phyloP scores from a whole-genome alignment of 2,888 invertebrate species.

The Quadroppia sp. region DNA sequence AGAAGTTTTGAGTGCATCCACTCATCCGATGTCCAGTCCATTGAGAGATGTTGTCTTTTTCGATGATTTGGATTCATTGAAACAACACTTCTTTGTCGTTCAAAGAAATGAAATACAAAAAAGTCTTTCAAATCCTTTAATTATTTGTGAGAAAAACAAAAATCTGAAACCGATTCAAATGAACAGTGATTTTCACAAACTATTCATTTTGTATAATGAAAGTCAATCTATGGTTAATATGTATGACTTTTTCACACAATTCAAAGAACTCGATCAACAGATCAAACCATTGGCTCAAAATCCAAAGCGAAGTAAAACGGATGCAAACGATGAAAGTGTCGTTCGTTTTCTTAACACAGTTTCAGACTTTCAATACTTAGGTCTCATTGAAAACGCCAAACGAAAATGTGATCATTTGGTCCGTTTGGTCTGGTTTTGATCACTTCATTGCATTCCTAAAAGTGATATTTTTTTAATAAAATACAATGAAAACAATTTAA shows the following conservation, averaged over 20 bases:
- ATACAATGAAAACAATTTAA: no score
- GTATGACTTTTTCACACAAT: conserved; percentile 2
- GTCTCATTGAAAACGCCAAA: conserved; percentile 28
- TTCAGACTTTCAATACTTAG: conserved; percentile 41
- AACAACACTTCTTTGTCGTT: neutral
- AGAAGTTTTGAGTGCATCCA: neutral
- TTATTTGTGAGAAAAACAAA: neutral
- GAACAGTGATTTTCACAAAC: neutral
- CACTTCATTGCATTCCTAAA: neutral
- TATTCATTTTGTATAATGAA: conserved; percentile 22
- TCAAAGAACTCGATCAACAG: neutral
- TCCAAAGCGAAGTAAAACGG: neutral
- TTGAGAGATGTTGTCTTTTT: conserved; percentile 26
- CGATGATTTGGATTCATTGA: conserved; percentile 15
- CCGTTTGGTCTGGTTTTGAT: conserved; percentile 39
- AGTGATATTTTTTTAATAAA: no score
- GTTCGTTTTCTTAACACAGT: conserved; percentile 37
- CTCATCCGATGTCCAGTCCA: neutral
- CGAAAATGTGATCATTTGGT: conserved; percentile 37
- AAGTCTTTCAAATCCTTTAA: conserved; percentile 4
- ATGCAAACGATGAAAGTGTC: conserved; percentile 2
- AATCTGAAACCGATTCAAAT: neutral
- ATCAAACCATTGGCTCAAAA: conserved; percentile 7
- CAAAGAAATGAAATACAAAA: conserved; percentile 19
- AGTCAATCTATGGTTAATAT: conserved; percentile 32